Conservation (phyloP, 2,797 vertebrate genomes). For the Lateolabrax maculatus region DNA sequence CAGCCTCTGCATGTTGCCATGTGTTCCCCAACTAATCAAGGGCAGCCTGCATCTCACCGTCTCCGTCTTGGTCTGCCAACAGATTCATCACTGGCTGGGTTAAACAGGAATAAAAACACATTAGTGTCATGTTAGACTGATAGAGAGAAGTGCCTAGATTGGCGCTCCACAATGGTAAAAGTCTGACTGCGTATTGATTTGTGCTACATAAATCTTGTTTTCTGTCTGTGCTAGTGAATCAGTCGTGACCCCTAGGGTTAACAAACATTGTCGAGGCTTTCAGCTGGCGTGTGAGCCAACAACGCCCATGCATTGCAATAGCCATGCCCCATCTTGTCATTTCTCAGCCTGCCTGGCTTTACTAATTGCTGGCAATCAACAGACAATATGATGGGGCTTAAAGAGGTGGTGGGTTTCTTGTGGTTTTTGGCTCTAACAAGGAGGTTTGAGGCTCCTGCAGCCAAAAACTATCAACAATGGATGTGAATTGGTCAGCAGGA, state of each 20-base stretch:
- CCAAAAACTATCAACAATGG: conserved; percentile 94
- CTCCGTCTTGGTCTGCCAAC: conserved; percentile 92
- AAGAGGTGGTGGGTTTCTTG: conserved; percentile 85
- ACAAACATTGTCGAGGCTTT: conserved; percentile 98
- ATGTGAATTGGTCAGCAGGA: conserved; percentile 97
- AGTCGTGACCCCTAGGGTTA: conserved; percentile 96
- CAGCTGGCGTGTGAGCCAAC: conserved; percentile 92
- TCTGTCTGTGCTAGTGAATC: conserved; percentile 97
- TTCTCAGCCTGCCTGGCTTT: conserved; percentile 91
- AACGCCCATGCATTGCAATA: conserved; percentile 92
- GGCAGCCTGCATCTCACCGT: conserved; percentile 91
- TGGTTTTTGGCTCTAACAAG: conserved; percentile 90
- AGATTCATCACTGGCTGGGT: conserved; percentile 96
- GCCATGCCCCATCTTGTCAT: conserved; percentile 93
- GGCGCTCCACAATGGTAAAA: conserved; percentile 91
- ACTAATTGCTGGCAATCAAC: conserved; percentile 98
- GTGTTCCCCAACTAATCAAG: conserved; percentile 96
- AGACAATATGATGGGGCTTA: conserved; percentile 89
- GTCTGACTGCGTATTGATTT: conserved; percentile 97
- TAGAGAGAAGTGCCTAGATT: conserved; percentile 94
- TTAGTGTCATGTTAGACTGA: conserved; percentile 99
- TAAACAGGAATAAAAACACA: conserved; percentile 97
- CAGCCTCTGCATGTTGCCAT: conserved; percentile 92
- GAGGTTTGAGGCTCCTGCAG: conserved; percentile 89
- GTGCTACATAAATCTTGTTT: conserved; percentile 99